phyloP scores from a whole-genome alignment of 2,888 invertebrate genomes.

The Meloe dianella region DNA sequence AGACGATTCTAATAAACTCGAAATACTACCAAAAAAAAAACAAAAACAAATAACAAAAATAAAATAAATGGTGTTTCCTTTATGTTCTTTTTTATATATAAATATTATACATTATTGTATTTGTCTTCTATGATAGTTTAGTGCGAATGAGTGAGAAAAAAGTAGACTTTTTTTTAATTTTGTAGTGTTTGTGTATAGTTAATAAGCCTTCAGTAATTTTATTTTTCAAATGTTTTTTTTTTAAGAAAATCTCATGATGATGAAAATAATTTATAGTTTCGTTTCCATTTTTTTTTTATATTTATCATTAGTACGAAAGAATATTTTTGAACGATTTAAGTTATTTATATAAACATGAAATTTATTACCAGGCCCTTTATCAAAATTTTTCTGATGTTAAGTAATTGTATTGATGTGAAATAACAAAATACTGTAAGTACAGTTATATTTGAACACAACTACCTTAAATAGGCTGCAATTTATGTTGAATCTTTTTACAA shows the following conservation, averaged over 20 bases:
- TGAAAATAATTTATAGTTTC: slow-evolving; percentile 1
- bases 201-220: slow-evolving; percentile 4
- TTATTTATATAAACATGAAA: not conserved
- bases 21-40: slow-evolving; percentile 12
- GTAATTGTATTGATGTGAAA: slow-evolving; percentile 9
- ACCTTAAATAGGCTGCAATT: slow-evolving; percentile 7
- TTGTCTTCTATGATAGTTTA: slow-evolving; percentile 12
- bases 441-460: not conserved
- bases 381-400: not conserved
- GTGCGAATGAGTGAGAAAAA: slow-evolving; percentile 10
- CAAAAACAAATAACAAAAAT: slow-evolving; percentile 14
- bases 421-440: slow-evolving; percentile 6
- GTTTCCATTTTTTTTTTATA: not conserved
- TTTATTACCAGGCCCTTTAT: slow-evolving; percentile 4
- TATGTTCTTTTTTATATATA: slow-evolving; percentile 16
- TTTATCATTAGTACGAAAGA: not conserved
- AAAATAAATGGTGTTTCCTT: slow-evolving; percentile 22
- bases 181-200: slow-evolving; percentile 9
- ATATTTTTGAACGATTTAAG: not conserved
- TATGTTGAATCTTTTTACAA: not conserved
- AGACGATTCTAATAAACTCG: slow-evolving; percentile 46
- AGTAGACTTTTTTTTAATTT: not conserved
- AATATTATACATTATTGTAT: slow-evolving; percentile 7
- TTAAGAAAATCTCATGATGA: not conserved
- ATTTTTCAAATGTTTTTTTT: not conserved